Percentiles rank a stretch among this genome's conserved stretches.
phyloP scores from a whole-genome alignment of 2,113 vertebrate genomes.

The Raphicerus campestris region DNA sequence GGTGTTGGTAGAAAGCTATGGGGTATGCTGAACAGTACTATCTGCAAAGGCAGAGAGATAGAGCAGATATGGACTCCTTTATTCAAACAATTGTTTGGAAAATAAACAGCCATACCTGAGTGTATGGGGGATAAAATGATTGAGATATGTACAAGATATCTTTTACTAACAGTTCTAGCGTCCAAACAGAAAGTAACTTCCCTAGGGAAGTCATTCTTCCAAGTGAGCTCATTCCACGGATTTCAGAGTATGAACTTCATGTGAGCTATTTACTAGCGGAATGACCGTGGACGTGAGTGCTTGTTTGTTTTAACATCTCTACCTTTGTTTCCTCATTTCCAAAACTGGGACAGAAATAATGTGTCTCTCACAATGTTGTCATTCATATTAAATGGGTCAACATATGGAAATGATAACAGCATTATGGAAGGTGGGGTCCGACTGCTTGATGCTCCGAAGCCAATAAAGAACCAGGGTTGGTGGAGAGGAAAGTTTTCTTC shows the following conservation, averaged over 20 bases:
- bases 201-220: neutral
- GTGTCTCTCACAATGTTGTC: fast-evolving
- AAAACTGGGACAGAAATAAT: neutral
- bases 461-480: neutral
- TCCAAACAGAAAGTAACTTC: neutral
- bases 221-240: neutral
- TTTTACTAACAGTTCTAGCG: neutral
- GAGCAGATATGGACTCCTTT: neutral
- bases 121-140: neutral
- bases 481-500: neutral
- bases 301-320: neutral
- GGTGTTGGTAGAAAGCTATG: neutral
- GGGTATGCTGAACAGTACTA: neutral
- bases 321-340: neutral
- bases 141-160: neutral
- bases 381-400: neutral
- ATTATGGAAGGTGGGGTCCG: fast-evolving
- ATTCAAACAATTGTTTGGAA: neutral
- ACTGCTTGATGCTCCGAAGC: neutral
- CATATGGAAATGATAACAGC: too few species aligned
- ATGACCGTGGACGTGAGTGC: neutral
- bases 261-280: neutral
- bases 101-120: neutral
- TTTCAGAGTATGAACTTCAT: neutral
- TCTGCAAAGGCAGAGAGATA: neutral